phyloP scores from a whole-genome alignment of 2,797 vertebrate species.

The Pantherophis vulpinus region DNA sequence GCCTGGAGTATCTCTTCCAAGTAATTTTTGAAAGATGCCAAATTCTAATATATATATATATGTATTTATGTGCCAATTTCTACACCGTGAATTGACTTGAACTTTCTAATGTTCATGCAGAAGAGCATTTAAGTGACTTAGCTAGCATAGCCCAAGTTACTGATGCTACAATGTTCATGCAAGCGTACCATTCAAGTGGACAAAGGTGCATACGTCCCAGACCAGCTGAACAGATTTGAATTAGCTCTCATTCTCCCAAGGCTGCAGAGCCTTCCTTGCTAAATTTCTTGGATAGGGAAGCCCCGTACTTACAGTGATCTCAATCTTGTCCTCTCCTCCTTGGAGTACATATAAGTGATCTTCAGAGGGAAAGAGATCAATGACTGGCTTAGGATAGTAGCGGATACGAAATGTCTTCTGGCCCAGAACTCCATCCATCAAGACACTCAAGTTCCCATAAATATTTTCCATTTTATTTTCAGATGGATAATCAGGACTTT shows the following conservation, averaged over 20 bases:
- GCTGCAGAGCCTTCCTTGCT: background rate
- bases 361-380: conserved; percentile 75
- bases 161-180: background rate
- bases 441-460: conserved; percentile 77
- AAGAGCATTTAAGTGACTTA: background rate
- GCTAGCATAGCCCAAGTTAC: background rate
- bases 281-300: background rate
- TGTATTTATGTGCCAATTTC: background rate
- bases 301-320: conserved; percentile 77
- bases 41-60: background rate
- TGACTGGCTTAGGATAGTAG: conserved; percentile 77
- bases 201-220: background rate
- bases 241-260: background rate
- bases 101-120: background rate
- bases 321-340: conserved; percentile 78
- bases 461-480: conserved; percentile 66
- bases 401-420: conserved; percentile 75
- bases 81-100: background rate
- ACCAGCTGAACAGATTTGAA: background rate
- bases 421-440: conserved; percentile 77
- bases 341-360: conserved; percentile 72
- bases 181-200: background rate
- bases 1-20: background rate
- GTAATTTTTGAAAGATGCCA: background rate
- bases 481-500: conserved; percentile 74